These are phyloP conservation scores for Pseudorhombus dupliciocellatus DNA, from an alignment of 2,113 vertebrate species.

Conservation along the genomic window DNA sequence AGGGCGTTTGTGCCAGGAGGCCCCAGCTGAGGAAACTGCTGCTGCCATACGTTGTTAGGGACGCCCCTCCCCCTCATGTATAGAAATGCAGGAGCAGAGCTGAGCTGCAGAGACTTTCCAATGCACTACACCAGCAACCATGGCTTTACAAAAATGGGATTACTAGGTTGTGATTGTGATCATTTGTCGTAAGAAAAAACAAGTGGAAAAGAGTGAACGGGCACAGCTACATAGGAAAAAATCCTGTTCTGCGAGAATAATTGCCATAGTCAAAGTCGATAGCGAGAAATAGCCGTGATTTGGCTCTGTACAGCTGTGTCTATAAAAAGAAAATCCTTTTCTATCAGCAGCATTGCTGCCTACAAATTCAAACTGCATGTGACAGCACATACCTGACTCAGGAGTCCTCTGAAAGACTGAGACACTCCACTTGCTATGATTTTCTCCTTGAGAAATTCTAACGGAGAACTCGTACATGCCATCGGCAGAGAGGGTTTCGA, in stretches of 20 bases:
- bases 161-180: conserved; percentile 41
- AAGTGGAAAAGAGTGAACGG: conserved; percentile 24
- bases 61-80: conserved; percentile 33
- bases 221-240: conserved; percentile 16
- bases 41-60: conserved; percentile 52
- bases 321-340: conserved; percentile 3
- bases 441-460: conserved; percentile 87
- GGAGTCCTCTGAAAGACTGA: conserved; percentile 97
- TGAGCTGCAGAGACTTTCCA: conserved; percentile 53
- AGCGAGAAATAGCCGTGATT: background rate
- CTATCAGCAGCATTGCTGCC: background rate
- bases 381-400: conserved; percentile 86
- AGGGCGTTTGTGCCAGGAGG: conserved; percentile 37
- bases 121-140: conserved; percentile 55
- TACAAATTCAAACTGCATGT: background rate
- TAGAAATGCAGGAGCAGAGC: conserved; percentile 51
- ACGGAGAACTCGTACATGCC: conserved; percentile 97
- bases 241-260: conserved; percentile 19
- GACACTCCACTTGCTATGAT: conserved; percentile 90
- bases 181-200: conserved; percentile 36
- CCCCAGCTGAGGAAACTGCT: conserved; percentile 50
- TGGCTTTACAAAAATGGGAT: conserved; percentile 30
- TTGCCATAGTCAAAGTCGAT: conserved; percentile 11
- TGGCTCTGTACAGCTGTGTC: background rate
- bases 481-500: conserved; percentile 89